A percentile compares a stretch with the other conserved stretches of the same genome.
Evolutionary conservation across 30 jellyfish, hydroid and myxozoan genomes (phyloP).

Genomic region (Clytia hemisphaerica): DNA sequence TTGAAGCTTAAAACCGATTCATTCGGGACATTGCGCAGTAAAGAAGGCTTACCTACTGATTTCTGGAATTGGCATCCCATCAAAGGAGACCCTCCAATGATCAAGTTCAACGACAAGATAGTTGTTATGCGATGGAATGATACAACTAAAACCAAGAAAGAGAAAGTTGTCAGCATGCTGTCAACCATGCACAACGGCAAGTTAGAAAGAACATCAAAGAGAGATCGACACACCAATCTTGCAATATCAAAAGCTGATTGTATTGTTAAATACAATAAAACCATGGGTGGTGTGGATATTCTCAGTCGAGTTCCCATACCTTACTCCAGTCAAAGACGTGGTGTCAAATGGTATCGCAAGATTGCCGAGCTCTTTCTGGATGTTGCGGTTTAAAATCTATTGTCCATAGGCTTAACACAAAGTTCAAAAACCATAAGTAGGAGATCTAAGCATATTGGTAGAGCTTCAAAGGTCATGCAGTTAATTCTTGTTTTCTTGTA

Average conservation of each 20-base stretch:
- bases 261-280: slow-evolving; percentile 13
- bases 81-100: slow-evolving; percentile 32
- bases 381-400: neutral
- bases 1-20: neutral
- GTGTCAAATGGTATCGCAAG: neutral
- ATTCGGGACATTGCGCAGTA: slow-evolving; percentile 20
- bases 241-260: slow-evolving; percentile 5
- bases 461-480: no score
- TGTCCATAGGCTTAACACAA: no score
- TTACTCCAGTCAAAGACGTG: neutral
- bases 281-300: slow-evolving; percentile 26
- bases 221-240: neutral
- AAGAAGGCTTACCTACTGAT: slow-evolving; percentile 3
- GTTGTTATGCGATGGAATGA: slow-evolving; percentile 19
- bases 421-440: no score
- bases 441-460: no score
- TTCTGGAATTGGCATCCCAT: slow-evolving; percentile 24
- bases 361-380: slow-evolving; percentile 26
- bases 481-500: no score
- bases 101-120: neutral
- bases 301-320: slow-evolving; percentile 8
- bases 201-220: neutral
- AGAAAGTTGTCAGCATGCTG: slow-evolving; percentile 7
- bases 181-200: slow-evolving; percentile 3
- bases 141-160: slow-evolving; percentile 4